Conservation (phyloP, 2,797 vertebrate genomes). For the Microchirus variegatus region DNA sequence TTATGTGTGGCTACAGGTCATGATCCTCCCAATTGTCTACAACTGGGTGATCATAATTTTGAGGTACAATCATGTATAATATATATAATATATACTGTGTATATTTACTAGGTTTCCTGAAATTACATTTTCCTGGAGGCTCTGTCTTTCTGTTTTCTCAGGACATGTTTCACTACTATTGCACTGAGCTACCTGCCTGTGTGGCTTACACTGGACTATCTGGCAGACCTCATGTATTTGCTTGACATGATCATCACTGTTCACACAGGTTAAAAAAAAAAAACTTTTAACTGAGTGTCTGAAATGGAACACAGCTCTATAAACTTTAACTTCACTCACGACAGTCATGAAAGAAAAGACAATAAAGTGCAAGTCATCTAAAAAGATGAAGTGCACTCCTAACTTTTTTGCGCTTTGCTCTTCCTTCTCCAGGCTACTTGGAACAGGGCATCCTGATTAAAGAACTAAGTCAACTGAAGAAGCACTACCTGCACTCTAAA, state of each 20-base stretch:
- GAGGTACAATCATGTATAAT: constrained; percentile 76
- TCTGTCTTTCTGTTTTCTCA: constrained; percentile 45
- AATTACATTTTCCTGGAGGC: background rate
- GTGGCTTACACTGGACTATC: constrained; percentile 88
- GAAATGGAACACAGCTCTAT: background rate
- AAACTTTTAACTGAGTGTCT: background rate
- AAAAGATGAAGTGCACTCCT: too few species aligned
- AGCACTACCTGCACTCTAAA: constrained; percentile 80
- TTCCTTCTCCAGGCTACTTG: constrained; percentile 82
- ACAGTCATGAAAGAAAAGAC: background rate
- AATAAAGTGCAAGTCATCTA: too few species aligned
- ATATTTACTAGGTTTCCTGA: background rate
- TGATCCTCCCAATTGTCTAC: constrained; percentile 89
- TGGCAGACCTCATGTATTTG: constrained; percentile 86
- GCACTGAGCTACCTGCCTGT: constrained; percentile 76
- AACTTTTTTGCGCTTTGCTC: background rate
- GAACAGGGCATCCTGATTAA: constrained; percentile 91
- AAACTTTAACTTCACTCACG: background rate
- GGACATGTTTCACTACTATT: constrained; percentile 86
- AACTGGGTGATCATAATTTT: constrained; percentile 90
- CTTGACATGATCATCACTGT: constrained; percentile 83
- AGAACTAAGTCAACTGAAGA: constrained; percentile 72
- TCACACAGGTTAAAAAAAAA: constrained; percentile 81
- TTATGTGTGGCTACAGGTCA: constrained; percentile 88
- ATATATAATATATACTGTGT: too few species aligned